These are phyloP conservation scores for Volucella zonaria DNA, from an alignment of 2,888 invertebrate species.

Conservation along the genomic window DNA sequence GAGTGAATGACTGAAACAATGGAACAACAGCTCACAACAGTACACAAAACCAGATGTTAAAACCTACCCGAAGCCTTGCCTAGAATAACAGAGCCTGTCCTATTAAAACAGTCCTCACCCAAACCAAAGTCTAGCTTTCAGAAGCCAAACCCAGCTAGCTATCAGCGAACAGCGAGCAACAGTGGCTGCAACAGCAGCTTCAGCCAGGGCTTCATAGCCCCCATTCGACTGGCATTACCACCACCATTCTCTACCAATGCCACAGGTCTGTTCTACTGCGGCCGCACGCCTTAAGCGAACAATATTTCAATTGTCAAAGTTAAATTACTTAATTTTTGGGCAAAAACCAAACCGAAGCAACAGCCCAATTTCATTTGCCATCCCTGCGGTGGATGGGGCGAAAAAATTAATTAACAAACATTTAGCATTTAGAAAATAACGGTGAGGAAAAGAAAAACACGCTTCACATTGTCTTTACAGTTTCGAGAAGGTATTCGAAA, in stretches of 20 bases:
- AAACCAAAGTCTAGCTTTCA: not conserved
- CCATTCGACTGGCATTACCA: slow-evolving; percentile 62
- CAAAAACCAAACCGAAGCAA: not conserved
- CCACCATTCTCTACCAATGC: not conserved
- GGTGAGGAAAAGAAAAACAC: slow-evolving; percentile 51
- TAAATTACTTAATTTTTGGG: slow-evolving; percentile 69
- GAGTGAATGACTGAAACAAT: slow-evolving; percentile 54
- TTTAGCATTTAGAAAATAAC: slow-evolving; percentile 63
- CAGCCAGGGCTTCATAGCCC: slow-evolving; percentile 43
- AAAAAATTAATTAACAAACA: slow-evolving; percentile 62
- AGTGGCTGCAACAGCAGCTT: slow-evolving; percentile 60
- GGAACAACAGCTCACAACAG: slow-evolving; percentile 25
- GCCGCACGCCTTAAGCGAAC: slow-evolving; percentile 60
- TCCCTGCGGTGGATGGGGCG: not conserved
- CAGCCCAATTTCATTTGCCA: not conserved
- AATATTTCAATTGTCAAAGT: slow-evolving; percentile 73
- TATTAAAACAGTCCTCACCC: not conserved
- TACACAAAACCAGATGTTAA: slow-evolving; percentile 68
- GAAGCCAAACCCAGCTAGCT: slow-evolving; percentile 17
- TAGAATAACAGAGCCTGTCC: slow-evolving; percentile 34
- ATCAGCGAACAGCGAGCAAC: not conserved
- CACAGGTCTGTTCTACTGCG: not conserved
- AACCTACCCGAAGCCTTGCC: slow-evolving; percentile 38
- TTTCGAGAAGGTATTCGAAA: slow-evolving; percentile 1
- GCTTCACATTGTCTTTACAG: slow-evolving; percentile 39